Evolutionary conservation across 53 echinoderm and acorn worm genomes (phyloP).

Genomic region (Paracentrotus lividus): DNA sequence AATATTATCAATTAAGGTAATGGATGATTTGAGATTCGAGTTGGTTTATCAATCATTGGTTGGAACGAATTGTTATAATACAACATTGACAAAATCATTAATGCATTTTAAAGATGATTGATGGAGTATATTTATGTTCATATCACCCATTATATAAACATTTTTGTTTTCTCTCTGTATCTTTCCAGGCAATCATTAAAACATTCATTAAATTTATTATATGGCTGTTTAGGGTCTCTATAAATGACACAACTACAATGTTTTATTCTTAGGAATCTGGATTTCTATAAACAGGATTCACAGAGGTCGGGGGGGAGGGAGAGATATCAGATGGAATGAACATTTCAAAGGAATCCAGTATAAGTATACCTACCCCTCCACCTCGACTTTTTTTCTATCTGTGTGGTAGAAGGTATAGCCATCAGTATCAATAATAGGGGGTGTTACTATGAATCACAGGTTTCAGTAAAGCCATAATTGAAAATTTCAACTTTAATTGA

Average conservation of each 20-base stretch:
- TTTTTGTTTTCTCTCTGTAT: not conserved
- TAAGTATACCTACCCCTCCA: conserved; percentile 3
- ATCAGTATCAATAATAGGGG: not conserved
- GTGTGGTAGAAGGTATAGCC: not conserved
- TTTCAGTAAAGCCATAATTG: not conserved
- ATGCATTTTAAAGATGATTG: too few relatives aligned
- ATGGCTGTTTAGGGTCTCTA: not conserved
- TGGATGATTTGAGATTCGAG: not conserved
- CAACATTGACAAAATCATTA: too few relatives aligned
- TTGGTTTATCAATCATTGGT: not conserved
- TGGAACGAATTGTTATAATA: not conserved
- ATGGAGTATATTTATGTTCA: not conserved
- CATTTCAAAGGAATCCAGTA: not conserved
- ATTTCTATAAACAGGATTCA: not conserved
- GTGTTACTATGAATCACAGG: not conserved
- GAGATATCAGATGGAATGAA: not conserved
- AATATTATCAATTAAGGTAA: not conserved
- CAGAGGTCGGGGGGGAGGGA: not conserved
- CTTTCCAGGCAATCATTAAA: not conserved
- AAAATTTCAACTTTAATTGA: not conserved
- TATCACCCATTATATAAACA: not conserved
- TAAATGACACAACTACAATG: not conserved
- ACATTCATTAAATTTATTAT: not conserved
- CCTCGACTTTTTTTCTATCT: not conserved
- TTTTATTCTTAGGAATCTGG: not conserved